Evolutionary conservation across 2,888 invertebrate genomes (phyloP).

Genomic region (Polia nebulosa): DNA sequence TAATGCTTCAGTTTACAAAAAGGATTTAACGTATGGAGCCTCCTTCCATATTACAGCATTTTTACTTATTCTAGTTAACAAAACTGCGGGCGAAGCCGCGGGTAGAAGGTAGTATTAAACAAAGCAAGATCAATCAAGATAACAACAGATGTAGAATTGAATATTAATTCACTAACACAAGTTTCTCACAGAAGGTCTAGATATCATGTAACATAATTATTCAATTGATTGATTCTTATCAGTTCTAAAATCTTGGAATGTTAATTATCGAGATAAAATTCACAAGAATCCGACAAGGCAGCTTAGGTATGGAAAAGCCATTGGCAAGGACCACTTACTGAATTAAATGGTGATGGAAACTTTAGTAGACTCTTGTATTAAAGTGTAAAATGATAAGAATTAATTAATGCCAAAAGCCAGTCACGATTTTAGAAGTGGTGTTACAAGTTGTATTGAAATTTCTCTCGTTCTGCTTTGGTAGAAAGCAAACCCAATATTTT

Average conservation of each 20-base stretch:
- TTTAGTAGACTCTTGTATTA: not conserved
- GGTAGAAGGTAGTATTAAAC: no score
- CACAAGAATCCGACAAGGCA: constrained; percentile 2
- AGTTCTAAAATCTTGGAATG: constrained; percentile 15
- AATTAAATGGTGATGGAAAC: not conserved
- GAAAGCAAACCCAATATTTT: not conserved
- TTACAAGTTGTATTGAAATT: constrained; percentile 10
- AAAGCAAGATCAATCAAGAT: constrained; percentile 4
- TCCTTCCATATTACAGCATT: no score
- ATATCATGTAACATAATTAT: constrained; percentile 17
- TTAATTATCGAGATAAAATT: constrained; percentile 22
- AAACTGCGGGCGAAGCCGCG: no score
- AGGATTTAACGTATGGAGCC: no score
- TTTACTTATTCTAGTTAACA: no score
- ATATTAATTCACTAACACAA: not conserved
- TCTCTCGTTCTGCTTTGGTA: not conserved
- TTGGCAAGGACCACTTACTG: no score
- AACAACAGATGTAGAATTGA: not conserved
- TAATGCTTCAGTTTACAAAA: no score
- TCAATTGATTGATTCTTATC: constrained; percentile 31
- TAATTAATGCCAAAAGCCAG: not conserved
- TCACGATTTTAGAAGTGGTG: not conserved
- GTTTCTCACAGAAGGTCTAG: constrained; percentile 5
- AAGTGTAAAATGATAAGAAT: not conserved
- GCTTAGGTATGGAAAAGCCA: not conserved